These are phyloP conservation scores for Trypoxylus dichotomus DNA, from an alignment of 1,140 invertebrate genomes.

Conservation along the genomic window DNA sequence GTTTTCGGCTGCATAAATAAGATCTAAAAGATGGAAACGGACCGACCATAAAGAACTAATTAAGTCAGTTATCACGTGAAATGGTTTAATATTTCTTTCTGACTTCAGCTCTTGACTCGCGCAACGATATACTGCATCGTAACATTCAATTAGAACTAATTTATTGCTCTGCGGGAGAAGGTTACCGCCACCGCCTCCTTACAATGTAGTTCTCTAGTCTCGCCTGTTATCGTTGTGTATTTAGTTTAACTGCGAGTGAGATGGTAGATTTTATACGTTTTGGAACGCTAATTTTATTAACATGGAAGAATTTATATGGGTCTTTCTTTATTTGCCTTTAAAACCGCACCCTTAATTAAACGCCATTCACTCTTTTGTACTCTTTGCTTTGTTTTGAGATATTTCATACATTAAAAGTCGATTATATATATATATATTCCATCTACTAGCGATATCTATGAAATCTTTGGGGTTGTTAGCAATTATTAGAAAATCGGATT, in stretches of 20 bases:
- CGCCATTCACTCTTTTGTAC: too few species aligned
- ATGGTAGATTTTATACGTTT: neutral
- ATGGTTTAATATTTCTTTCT: constrained; percentile 32
- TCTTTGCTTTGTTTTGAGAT: too few species aligned
- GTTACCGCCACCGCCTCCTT: constrained; percentile 16
- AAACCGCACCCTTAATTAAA: too few species aligned
- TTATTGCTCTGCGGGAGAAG: constrained; percentile 26
- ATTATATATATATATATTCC: too few species aligned
- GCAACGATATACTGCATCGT: constrained; percentile 30
- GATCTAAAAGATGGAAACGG: constrained; percentile 27
- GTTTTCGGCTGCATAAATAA: constrained; percentile 25
- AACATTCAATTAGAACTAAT: constrained; percentile 31
- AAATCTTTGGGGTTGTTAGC: too few species aligned
- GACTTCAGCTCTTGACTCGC: constrained; percentile 27
- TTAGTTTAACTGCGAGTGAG: neutral
- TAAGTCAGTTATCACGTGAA: constrained; percentile 29
- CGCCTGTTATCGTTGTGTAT: neutral
- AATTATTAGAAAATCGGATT: too few species aligned
- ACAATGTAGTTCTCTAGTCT: neutral
- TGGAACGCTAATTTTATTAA: constrained; percentile 5
- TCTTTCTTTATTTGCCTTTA: neutral
- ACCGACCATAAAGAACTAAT: constrained; percentile 23
- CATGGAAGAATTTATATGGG: neutral
- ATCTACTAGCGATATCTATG: too few species aligned
- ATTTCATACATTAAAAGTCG: too few species aligned